phyloP scores from a whole-genome alignment of 2,113 vertebrate species.

The Oryzias melastigma region DNA sequence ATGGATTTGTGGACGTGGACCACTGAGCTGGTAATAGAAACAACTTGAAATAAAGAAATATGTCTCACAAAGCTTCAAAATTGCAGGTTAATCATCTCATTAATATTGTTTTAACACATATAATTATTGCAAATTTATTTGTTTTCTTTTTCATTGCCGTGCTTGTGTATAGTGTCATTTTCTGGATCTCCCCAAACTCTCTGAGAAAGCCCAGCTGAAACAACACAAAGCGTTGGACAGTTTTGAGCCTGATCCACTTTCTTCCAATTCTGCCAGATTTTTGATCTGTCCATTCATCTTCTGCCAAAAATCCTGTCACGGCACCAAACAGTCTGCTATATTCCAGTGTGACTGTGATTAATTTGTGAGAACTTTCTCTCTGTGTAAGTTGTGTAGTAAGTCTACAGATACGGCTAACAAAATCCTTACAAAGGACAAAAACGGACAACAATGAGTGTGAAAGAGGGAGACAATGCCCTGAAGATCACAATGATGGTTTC shows the following conservation, averaged over 20 bases:
- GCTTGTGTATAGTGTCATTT: conserved; percentile 19
- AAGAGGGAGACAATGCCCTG: too few species aligned
- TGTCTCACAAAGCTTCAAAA: too few species aligned
- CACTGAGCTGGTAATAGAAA: too few species aligned
- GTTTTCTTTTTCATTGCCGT: conserved; percentile 5
- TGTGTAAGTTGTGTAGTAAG: too few species aligned
- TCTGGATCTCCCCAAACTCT: conserved; percentile 20
- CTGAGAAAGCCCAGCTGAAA: conserved; percentile 47
- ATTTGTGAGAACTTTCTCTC: conserved; percentile 6
- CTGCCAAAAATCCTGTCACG: conserved; percentile 44
- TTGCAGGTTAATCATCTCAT: too few species aligned
- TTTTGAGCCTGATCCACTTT: conserved; percentile 32
- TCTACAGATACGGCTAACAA: too few species aligned
- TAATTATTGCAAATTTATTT: background rate
- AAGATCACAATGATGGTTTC: too few species aligned
- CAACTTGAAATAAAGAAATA: too few species aligned
- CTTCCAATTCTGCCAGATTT: conserved; percentile 21
- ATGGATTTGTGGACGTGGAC: too few species aligned
- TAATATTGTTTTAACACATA: too few species aligned
- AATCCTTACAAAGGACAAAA: too few species aligned
- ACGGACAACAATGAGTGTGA: too few species aligned
- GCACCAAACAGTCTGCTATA: conserved; percentile 23
- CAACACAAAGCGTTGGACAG: conserved; percentile 31
- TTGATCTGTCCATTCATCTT: conserved; percentile 47
- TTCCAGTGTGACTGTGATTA: conserved; percentile 29